Evolutionary conservation across 2,888 invertebrate species (phyloP).

Genomic region (Pachycephus smyrnensis): DNA sequence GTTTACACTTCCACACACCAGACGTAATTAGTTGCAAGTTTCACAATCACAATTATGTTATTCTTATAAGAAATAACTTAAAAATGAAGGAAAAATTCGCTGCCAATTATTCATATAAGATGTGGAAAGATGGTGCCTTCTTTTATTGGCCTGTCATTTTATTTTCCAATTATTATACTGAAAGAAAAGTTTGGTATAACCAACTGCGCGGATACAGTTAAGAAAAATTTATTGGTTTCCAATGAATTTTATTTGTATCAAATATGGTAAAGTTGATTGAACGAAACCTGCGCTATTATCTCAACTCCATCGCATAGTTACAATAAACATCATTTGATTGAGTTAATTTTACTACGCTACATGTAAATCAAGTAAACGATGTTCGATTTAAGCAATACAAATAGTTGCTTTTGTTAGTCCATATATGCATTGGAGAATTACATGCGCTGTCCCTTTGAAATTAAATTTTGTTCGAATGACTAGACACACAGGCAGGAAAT

Average conservation of each 20-base stretch:
- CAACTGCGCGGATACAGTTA: background rate
- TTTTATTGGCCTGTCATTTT: no score
- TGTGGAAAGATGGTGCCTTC: no score
- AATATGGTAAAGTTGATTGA: background rate
- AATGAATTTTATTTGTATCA: background rate
- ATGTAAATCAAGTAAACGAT: background rate
- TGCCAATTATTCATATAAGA: no score
- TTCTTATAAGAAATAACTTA: no score
- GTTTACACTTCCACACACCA: no score
- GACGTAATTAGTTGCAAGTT: no score
- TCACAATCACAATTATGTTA: no score
- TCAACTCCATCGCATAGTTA: background rate
- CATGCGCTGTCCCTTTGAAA: no score
- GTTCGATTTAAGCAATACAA: background rate
- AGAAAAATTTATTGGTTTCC: background rate
- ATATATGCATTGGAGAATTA: background rate
- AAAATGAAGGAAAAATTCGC: no score
- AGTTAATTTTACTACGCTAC: background rate
- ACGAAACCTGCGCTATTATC: background rate
- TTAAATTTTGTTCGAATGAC: no score
- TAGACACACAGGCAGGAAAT: no score
- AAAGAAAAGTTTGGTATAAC: background rate
- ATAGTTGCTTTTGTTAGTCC: background rate
- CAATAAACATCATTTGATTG: background rate
- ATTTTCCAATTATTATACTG: no score